Evolutionary conservation across 2,888 invertebrate species (phyloP), one percentile per base, ranked within the genome.

Genomic region (Campoplex nolae): DNA sequence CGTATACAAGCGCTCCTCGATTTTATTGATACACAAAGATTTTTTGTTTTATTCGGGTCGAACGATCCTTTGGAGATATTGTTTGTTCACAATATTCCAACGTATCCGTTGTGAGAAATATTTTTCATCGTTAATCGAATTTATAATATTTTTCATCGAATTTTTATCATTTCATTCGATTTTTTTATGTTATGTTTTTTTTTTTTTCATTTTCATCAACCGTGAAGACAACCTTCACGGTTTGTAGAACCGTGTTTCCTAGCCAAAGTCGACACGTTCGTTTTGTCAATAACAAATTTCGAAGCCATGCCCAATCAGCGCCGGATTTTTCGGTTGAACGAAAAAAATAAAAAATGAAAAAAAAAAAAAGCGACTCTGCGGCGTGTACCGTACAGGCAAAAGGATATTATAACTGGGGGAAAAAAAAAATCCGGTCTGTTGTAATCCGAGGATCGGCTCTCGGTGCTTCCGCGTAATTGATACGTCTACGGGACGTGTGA

Each of bases 391-490:
- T 42, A 42, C 23, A 70, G 51, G 18, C 67, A 35, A 75, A 70
- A 65, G 83, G 79, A 74, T 83, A 76, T 83, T 83, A 76, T 62
- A 62, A 83, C 82, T 56, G 71, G 51, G 67, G 23, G 23, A 23
- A 23, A 74, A 75, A 75, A 78, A 85, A 74, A 83, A 85, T 79
- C 78, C 82, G 78, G 85, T 75, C 78, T 56, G 35, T n/a, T 51
- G 85, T 85, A 85, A 85, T 58, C 78, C 85, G 85, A 83, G 82
- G 70, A 79, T 54, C 28, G 74, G 74, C 82, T 85, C 77, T 83
- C 78, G 82, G 78, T 83, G 85, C 78, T 83, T 83, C 82, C 83
- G 85, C 83, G 85, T 85, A 85, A 85, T 85, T 83, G 83, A 85
- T 85, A 86, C 83, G 83, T 76, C 71, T 76, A 67, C 83, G 73